Conservation (phyloP, 1,140 invertebrate genomes). For the Drosophila chauvacae region DNA sequence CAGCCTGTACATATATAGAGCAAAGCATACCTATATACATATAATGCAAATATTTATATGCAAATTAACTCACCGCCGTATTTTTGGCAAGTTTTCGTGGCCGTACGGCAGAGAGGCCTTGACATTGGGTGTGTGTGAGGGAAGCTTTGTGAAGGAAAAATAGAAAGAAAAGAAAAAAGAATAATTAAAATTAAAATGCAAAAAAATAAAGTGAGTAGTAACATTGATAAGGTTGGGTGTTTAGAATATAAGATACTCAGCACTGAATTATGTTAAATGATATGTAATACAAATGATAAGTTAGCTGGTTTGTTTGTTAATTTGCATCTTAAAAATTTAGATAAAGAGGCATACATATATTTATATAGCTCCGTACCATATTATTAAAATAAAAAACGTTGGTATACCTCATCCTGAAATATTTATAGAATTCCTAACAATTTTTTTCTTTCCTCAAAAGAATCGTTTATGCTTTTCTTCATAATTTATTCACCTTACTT, state of each 20-base stretch:
- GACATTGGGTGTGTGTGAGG: constrained; percentile 63
- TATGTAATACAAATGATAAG: too few species aligned
- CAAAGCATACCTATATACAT: constrained; percentile 19
- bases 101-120: constrained; percentile 42
- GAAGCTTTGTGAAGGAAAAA: constrained; percentile 10
- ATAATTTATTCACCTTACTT: neutral
- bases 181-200: constrained; percentile 22
- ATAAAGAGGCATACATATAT: too few species aligned
- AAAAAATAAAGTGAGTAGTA: constrained; percentile 10
- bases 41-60: constrained; percentile 46
- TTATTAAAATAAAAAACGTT: neutral
- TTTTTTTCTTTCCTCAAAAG: neutral
- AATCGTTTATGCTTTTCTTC: neutral
- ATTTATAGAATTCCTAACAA: neutral
- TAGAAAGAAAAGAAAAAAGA: neutral
- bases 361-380: too few species aligned
- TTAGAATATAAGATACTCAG: neutral
- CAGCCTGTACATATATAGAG: constrained; percentile 15
- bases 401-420: neutral
- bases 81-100: constrained; percentile 36
- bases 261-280: too few species aligned
- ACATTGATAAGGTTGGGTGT: neutral
- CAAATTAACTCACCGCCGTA: constrained; percentile 28
- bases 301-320: too few species aligned
- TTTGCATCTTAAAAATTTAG: too few species aligned